A percentile compares a stretch with the other conserved stretches of the same genome.
Evolutionary conservation across 2,113 vertebrate species (phyloP).

Genomic region (Nannobrachium achirus): DNA sequence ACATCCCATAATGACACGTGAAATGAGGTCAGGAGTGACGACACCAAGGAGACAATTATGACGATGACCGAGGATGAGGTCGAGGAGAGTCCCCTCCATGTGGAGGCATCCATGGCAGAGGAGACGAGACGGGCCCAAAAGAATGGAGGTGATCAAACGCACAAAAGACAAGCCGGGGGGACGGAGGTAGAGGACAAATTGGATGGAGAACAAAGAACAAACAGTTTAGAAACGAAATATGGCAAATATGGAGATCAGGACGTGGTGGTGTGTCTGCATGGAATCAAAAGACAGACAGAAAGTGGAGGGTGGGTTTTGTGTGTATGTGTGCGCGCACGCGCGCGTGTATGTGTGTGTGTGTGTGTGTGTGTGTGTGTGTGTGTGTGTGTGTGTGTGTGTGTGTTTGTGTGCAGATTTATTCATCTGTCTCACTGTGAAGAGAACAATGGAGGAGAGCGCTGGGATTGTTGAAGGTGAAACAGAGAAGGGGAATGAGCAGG

Average conservation of each 20-base stretch:
- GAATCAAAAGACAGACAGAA: constrained; percentile 42
- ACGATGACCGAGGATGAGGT: constrained; percentile 9
- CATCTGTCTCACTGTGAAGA: constrained; percentile 35
- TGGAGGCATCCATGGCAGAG: too few species aligned
- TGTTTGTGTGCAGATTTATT: constrained; percentile 10
- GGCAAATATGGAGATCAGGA: constrained; percentile 33
- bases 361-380: too few species aligned
- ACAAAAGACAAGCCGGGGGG: neutral
- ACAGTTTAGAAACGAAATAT: constrained; percentile 23
- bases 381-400: neutral
- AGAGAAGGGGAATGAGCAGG: constrained; percentile 41
- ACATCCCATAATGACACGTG: constrained; percentile 12
- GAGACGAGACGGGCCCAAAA: constrained; percentile 11
- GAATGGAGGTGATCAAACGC: constrained; percentile 15
- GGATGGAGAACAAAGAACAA: constrained; percentile 38
- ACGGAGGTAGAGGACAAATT: constrained; percentile 7
- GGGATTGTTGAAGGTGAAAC: constrained; percentile 56
- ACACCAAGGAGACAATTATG: constrained; percentile 13
- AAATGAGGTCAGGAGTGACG: constrained; percentile 10
- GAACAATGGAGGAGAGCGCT: constrained; percentile 38
- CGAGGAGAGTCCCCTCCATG: neutral
- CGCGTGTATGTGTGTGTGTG: too few species aligned
- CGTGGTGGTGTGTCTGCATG: constrained; percentile 39
- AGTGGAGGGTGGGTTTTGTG: neutral
- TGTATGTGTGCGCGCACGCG: too few species aligned